Evolutionary conservation across 2,113 vertebrate genomes (phyloP), one percentile per base, ranked within the genome.

Genomic region (Cricetomys ansorgei): DNA sequence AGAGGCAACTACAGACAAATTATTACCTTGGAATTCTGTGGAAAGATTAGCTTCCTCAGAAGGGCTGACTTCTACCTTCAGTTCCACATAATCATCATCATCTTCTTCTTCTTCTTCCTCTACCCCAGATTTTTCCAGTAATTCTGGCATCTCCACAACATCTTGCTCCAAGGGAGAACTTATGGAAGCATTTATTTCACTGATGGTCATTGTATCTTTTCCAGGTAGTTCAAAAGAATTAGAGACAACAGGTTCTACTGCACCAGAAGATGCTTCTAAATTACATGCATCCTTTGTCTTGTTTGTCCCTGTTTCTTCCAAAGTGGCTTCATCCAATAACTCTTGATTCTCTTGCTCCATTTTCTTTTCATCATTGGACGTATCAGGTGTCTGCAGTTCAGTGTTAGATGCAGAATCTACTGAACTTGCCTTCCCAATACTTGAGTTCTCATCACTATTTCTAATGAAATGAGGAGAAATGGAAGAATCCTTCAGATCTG

Each of bases 61-160:
- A 65, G 98, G 70, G 89, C 88, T 98, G 45, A 96, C 96, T 84
- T 98, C 98, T 16, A 97, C 96, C 95, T 98, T 98, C 85, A 98
- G 94, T 94, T 99, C 98, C 91, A 98, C 98, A 73, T 98, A 98
- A 53, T 98, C 98, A 9, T 98, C 98, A 53, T 98, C 98, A 0
- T 98, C 97, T 64, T 98, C 98, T 48, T 98, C 98, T 0, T 98
- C 97, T 64, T 98, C 98, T 48, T 98, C 92, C 55, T 98, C 98
- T 77, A 73, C 91, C 57, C 95, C 70, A 90, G 97, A 95, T 29
- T 98, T 98, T 55, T 98, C 97, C 84, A 98, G 19, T 48, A 97
- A 79, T 88, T 98, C 97, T 7, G 93, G 97, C 17, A 92, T 97
- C 62, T 96, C 97, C 62, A 96, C 98, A 37, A 79, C 96, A 93